These are phyloP conservation scores for Anas platyrhynchos DNA, from an alignment of 2,113 vertebrate species.

Conservation along the genomic window DNA sequence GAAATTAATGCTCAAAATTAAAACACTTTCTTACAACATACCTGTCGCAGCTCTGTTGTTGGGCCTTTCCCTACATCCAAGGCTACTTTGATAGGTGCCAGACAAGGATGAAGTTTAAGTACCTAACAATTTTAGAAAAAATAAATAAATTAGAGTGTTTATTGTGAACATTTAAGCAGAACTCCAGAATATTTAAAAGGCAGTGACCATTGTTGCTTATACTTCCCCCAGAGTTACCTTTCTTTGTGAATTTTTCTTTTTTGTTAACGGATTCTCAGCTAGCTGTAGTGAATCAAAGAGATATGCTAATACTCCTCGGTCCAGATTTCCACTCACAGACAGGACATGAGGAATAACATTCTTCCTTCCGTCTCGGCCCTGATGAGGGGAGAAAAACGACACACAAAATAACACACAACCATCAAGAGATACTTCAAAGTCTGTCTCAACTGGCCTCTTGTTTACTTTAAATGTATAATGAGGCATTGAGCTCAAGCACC, in stretches of 20 bases:
- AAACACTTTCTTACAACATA: constrained; percentile 53
- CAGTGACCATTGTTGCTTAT: neutral
- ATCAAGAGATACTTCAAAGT: neutral
- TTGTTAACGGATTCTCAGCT: constrained; percentile 77
- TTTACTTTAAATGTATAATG: neutral
- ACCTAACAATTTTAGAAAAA: constrained; percentile 78
- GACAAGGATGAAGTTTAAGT: constrained; percentile 91
- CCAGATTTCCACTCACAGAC: constrained; percentile 85
- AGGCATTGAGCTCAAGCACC: neutral
- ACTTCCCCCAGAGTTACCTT: constrained; percentile 75
- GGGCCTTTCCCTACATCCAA: constrained; percentile 88
- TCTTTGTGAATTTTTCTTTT: constrained; percentile 82
- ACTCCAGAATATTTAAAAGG: neutral
- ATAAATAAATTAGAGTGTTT: neutral
- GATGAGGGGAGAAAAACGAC: neutral
- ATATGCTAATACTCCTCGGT: constrained; percentile 85
- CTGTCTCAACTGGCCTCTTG: neutral
- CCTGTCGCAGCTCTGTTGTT: constrained; percentile 88
- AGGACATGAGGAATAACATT: constrained; percentile 85
- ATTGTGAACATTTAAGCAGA: neutral
- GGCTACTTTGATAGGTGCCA: constrained; percentile 92
- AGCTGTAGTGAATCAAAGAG: constrained; percentile 89
- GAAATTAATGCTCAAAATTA: neutral
- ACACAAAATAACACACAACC: neutral
- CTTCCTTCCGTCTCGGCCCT: constrained; percentile 88